Percentiles rank a stretch among this genome's conserved stretches.
These are phyloP conservation scores for Coracias cyanogaster DNA, from an alignment of 2,797 vertebrate genomes.

Conservation along the genomic window DNA sequence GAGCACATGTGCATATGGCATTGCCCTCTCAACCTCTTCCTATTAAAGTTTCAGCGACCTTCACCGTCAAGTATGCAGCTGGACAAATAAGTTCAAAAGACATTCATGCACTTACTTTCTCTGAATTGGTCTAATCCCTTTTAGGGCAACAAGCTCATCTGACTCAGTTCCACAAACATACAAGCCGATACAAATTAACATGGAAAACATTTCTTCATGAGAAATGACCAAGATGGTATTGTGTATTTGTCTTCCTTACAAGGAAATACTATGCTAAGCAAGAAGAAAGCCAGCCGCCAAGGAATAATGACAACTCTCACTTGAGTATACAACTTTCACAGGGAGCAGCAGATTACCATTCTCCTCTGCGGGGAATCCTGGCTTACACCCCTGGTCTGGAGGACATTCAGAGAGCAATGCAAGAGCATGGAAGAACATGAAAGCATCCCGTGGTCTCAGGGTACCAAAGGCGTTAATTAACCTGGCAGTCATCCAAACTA, in stretches of 20 bases:
- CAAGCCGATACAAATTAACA: constrained; percentile 1
- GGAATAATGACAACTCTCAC: constrained; percentile 21
- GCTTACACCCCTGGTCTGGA: constrained; percentile 8
- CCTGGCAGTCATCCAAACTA: constrained; percentile 40
- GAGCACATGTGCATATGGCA: fast-evolving
- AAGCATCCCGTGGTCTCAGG: constrained; percentile 60
- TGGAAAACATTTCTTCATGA: not conserved
- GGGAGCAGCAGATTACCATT: not conserved
- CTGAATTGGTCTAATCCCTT: not conserved
- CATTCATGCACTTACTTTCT: not conserved
- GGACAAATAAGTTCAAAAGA: not conserved
- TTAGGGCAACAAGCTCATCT: not conserved
- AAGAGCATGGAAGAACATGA: constrained; percentile 62
- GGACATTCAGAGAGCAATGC: constrained; percentile 33
- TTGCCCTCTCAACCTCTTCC: not conserved
- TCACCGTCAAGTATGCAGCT: not conserved
- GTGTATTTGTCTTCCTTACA: constrained; percentile 9
- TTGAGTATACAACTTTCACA: not conserved
- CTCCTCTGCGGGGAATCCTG: not conserved
- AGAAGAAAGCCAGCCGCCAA: not conserved
- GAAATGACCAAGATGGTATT: not conserved
- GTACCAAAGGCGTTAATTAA: constrained; percentile 52
- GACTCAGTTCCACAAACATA: constrained; percentile 12
- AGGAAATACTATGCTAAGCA: constrained; percentile 29
- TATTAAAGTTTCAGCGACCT: not conserved